Evolutionary conservation across 1,140 invertebrate species (phyloP), one percentile per base, ranked within the genome.

Genomic region (Cyphomyrmex costatus): DNA sequence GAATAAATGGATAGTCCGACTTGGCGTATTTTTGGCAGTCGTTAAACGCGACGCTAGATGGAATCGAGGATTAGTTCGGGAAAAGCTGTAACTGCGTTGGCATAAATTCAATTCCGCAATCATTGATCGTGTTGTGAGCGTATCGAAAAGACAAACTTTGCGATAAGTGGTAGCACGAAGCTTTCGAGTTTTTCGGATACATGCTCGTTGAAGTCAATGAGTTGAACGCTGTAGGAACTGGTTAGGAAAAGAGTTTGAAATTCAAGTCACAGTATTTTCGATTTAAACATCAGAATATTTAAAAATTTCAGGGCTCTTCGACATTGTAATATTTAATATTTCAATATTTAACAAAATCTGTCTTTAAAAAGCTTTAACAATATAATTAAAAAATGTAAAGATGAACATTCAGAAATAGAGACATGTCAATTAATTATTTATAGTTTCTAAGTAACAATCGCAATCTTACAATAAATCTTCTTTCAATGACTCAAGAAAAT

Each of bases 1-100:
- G 82, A 78, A 85, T 78, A 76, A 85, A 85, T 51, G 82, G 46
- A 85, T 63, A 63, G 56, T 30, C 46, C 71, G 73, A 85, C 60
- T 85, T 85, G 14, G 71, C 42, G 82, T 77, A 77, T 85, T 77
- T 63, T 65, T 56, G 71, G 56, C 58, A 49, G 36, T 51, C 71
- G 71, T 77, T 77, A 36, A 68, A 65, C 42, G 74, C 24, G 42
- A 21, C 30, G 60, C 46, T n/a, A 12, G 46, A 77, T 61, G 42
- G 65, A 85, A 78, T 51, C 21, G 60, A 12, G 49, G 71, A 85
- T 82, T 71, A 58, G 21, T 68, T 80, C 21, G 70, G 33, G 42
- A 61, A 76, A 84, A 60, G 21, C 68, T 49, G 58, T 30, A 65
- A 78, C 36, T 46, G 76, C 58, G 36, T 36, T 65, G 36, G 60